A percentile compares a stretch with the other conserved stretches of the same genome.
Conservation (phyloP, 2,888 invertebrate species). For the Spisula solida region DNA sequence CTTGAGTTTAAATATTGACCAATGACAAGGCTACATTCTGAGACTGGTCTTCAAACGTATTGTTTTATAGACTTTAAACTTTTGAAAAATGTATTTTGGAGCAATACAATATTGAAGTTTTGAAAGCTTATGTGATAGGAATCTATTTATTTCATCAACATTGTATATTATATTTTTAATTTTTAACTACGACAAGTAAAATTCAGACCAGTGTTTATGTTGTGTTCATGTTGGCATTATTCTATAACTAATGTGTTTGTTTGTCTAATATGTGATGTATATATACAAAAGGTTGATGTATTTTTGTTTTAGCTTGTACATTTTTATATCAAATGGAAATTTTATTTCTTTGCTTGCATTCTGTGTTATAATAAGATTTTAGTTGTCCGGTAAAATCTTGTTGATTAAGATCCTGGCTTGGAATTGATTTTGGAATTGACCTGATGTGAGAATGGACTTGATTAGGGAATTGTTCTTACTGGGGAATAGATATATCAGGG, state of each 20-base stretch:
- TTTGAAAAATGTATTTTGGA: background rate
- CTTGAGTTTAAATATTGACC: no score
- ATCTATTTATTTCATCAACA: background rate
- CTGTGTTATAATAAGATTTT: background rate
- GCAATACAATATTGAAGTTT: background rate
- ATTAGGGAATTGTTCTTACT: no score
- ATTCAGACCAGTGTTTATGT: background rate
- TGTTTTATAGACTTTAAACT: background rate
- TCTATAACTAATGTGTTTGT: background rate
- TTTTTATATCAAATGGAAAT: constrained; percentile 21
- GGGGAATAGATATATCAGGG: no score
- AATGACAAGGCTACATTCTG: no score
- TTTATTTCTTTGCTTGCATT: background rate
- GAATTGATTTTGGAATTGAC: no score
- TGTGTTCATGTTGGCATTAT: constrained; percentile 4
- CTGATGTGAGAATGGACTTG: no score
- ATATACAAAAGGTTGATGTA: background rate
- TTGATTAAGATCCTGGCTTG: no score
- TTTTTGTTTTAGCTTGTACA: background rate
- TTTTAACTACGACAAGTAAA: background rate
- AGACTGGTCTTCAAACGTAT: no score
- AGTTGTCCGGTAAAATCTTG: background rate
- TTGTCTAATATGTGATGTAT: background rate
- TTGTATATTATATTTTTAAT: background rate
- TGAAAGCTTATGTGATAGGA: background rate